phyloP scores from a whole-genome alignment of 2,888 invertebrate genomes.

The Drosophila robusta region DNA sequence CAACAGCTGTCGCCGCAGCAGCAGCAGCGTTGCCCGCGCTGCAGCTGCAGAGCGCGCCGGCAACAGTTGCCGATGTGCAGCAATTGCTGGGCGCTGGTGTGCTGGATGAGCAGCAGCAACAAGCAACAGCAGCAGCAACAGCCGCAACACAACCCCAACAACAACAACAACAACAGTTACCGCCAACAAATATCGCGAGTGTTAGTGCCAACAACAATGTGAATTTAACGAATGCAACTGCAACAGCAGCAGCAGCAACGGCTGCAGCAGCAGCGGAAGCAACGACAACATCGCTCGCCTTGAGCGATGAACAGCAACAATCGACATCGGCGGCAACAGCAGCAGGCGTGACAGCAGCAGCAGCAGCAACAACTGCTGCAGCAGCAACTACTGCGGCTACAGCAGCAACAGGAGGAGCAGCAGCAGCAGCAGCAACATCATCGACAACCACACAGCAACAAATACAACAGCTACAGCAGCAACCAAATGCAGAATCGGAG shows the following conservation, averaged over 20 bases:
- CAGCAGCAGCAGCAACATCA: slow-evolving; percentile 51
- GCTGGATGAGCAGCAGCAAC: slow-evolving; percentile 50
- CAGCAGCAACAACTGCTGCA: slow-evolving; percentile 35
- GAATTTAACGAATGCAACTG: slow-evolving; percentile 69
- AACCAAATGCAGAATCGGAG: slow-evolving; percentile 84
- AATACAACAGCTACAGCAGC: slow-evolving; percentile 72
- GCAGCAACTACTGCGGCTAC: slow-evolving; percentile 14
- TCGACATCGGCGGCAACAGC: slow-evolving; percentile 51
- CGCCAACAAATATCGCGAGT: slow-evolving; percentile 79
- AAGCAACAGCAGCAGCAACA: slow-evolving; percentile 41
- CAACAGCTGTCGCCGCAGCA: slow-evolving; percentile 28
- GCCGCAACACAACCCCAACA: slow-evolving; percentile 40
- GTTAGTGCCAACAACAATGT: slow-evolving; percentile 82
- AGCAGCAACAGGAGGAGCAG: slow-evolving; percentile 33
- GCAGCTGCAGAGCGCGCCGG: slow-evolving; percentile 78
- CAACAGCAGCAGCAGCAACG: slow-evolving; percentile 43
- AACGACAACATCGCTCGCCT: slow-evolving; percentile 61
- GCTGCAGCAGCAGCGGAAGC: slow-evolving; percentile 42
- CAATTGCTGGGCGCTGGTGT: slow-evolving; percentile 35
- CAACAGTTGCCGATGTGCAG: slow-evolving; percentile 81
- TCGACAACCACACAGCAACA: slow-evolving; percentile 64
- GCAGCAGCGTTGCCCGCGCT: slow-evolving; percentile 40
- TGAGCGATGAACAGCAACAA: slow-evolving; percentile 56
- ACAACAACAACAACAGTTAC: slow-evolving; percentile 59
- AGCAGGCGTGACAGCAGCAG: slow-evolving; percentile 35